These are phyloP conservation scores for Magallana angulata DNA, from an alignment of 1,140 invertebrate genomes.

Conservation along the genomic window DNA sequence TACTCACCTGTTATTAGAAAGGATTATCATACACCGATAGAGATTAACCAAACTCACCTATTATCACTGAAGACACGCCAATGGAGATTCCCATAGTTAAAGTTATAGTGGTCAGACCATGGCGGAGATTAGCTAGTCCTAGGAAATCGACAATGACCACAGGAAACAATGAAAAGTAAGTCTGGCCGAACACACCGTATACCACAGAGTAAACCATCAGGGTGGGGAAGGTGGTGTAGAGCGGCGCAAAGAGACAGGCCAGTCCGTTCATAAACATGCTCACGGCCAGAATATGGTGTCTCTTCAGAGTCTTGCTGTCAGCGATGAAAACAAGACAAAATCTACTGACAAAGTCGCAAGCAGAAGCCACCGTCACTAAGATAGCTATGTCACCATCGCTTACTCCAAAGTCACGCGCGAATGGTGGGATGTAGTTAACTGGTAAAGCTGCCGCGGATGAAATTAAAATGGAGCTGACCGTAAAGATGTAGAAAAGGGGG, in stretches of 20 bases:
- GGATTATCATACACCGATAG: too few relatives aligned
- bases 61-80: neutral
- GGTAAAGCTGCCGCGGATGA: constrained; percentile 26
- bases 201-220: constrained; percentile 11
- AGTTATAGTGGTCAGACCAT: constrained; percentile 38
- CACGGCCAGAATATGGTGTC: constrained; percentile 36
- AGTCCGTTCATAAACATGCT: constrained; percentile 30
- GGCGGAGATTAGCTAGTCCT: constrained; percentile 40
- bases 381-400: constrained; percentile 43
- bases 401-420: constrained; percentile 45
- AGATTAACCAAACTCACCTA: neutral
- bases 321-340: constrained; percentile 25
- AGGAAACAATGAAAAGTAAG: constrained; percentile 49
- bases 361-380: constrained; percentile 32
- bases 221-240: constrained; percentile 9
- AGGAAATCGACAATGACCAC: constrained; percentile 46
- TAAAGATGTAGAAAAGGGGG: constrained; percentile 12
- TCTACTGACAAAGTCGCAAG: constrained; percentile 32
- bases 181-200: constrained; percentile 47
- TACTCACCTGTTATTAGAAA: too few relatives aligned
- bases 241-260: neutral
- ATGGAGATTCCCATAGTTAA: neutral
- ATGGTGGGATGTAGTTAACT: constrained; percentile 50
- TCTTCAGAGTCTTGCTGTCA: constrained; percentile 32
- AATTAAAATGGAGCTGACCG: constrained; percentile 12